Evolutionary conservation across 2,797 vertebrate species (phyloP), one percentile per base, ranked within the genome.

Genomic region (Echiichthys vipera): DNA sequence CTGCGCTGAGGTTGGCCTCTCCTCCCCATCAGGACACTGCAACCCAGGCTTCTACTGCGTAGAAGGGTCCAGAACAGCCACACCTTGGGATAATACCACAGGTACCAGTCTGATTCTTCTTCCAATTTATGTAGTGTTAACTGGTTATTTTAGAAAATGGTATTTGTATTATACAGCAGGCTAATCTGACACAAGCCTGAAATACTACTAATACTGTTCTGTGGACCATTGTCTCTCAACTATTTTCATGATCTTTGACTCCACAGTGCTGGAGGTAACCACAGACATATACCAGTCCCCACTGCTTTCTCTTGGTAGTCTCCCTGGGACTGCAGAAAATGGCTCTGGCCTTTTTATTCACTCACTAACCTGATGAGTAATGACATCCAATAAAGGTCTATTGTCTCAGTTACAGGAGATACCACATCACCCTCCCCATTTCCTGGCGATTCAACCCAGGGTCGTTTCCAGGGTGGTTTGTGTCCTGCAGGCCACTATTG

Each of bases 401-500:
- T 78, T 79, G 45, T 86, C 57, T 90, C 77, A 37, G 46, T 91
- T 89, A 51, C 87, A 93, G 92, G 77, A 71, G 76, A 71, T 59
- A 57, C 51, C 39, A n/a, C 67, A n/a, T 71, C 53, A 67, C 29
- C 71, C 47, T 70, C 56, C 59, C 67, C 72, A 71, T 51, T 51
- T 78, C 63, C 78, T 30, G 76, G 29, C 15, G n/a, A 77, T 81
- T 74, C 82, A 65, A 40, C 61, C 50, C 61, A 2, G 0, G 88
- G 89, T 50, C 91, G 85, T 7, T 22, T 91, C 49, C 88, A 90
- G 0, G 96, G 95, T 63, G 94, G 90, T 61, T 67, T 94, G 0
- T 99, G 97, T 80, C 95, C 93, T 0, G n/a, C 20, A 0, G 90
- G 93, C 5, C 94, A 97, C 77, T 95, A 95, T 80, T 97, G 96